phyloP scores from a whole-genome alignment of 2,797 vertebrate species.

The Gallinago nigripennis region DNA sequence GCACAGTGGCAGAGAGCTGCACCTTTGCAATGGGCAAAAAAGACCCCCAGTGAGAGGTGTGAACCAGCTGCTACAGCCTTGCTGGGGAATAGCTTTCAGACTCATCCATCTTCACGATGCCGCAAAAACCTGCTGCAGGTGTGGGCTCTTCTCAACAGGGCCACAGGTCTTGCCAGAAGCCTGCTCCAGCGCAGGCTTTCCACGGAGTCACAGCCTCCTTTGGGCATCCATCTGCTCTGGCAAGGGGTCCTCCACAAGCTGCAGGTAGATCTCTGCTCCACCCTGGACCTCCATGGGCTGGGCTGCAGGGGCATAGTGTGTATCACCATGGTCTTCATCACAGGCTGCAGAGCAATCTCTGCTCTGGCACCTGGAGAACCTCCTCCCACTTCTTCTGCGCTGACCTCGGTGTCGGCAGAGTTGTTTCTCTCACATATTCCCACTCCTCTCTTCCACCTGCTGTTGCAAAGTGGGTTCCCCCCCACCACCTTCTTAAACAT shows the following conservation, averaged over 20 bases:
- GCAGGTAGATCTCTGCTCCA: neutral
- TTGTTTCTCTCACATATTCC: no score
- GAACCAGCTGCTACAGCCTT: no score
- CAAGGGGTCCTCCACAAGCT: no score
- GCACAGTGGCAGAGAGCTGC: neutral
- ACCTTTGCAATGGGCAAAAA: neutral
- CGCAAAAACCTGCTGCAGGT: neutral
- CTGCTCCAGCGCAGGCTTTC: neutral
- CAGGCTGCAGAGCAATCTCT: no score
- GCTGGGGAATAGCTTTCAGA: neutral
- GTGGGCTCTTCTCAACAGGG: no score
- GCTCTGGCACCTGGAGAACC: neutral
- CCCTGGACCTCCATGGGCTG: no score
- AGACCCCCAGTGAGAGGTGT: neutral
- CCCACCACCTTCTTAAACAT: no score
- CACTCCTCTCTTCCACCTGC: no score
- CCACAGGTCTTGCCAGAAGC: neutral
- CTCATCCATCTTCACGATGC: neutral
- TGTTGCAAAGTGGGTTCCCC: no score
- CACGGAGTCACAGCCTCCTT: neutral
- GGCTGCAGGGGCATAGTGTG: no score
- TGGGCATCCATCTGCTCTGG: no score
- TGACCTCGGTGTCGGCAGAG: neutral
- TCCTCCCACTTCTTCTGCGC: neutral
- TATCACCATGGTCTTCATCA: no score